Conservation (phyloP, 2,888 invertebrate genomes). For the Biston stratarius region DNA sequence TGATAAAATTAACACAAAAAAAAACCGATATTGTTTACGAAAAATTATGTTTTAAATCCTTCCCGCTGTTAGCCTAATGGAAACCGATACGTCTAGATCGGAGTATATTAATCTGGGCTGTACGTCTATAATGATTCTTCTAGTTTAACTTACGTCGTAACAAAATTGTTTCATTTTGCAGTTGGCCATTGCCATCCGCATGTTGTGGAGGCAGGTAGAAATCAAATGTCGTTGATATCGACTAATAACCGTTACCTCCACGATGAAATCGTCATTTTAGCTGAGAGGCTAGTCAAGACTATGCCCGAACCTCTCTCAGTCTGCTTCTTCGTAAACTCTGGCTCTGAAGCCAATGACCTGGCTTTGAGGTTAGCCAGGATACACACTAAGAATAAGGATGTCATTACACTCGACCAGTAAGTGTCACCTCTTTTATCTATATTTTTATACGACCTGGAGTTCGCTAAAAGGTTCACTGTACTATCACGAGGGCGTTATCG, state of each 20-base stretch:
- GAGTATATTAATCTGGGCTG: not conserved
- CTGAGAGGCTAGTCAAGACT: conserved; percentile 92
- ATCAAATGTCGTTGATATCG: conserved; percentile 96
- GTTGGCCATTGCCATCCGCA: conserved; percentile 99
- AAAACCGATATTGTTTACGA: no score
- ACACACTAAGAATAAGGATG: conserved; percentile 95
- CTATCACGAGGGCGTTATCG: conserved; percentile 27
- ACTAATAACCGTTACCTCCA: conserved; percentile 99
- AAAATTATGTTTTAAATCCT: no score
- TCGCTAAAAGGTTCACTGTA: conserved; percentile 22
- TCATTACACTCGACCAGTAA: conserved; percentile 98
- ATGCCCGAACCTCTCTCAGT: conserved; percentile 95
- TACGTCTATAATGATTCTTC: no score
- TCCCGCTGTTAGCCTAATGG: no score
- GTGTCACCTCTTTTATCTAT: conserved; percentile 69
- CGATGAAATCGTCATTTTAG: conserved; percentile 97
- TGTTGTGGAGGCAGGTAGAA: conserved; percentile 95
- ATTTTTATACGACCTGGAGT: conserved; percentile 22
- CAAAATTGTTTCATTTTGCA: conserved; percentile 66
- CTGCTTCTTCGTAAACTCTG: conserved; percentile 99
- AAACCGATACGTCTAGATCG: no score
- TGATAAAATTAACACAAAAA: no score
- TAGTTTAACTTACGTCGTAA: not conserved
- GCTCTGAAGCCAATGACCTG: conserved; percentile 99
- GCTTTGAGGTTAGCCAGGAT: conserved; percentile 96